These are phyloP conservation scores for Periphyllus acericola DNA, from an alignment of 2,888 invertebrate genomes.

Conservation along the genomic window DNA sequence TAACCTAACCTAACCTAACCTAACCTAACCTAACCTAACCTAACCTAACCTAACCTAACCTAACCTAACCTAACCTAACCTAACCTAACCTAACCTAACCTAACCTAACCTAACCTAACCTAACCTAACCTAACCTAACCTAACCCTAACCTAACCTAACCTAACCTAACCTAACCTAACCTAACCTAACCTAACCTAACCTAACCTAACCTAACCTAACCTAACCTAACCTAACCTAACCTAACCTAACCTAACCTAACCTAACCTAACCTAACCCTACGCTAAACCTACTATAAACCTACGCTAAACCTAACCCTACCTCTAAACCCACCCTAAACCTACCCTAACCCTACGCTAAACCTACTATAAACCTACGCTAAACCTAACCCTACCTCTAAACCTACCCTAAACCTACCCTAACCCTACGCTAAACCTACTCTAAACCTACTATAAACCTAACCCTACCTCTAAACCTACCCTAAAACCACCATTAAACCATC, in stretches of 20 bases:
- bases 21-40: conserved; percentile 17
- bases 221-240: conserved; percentile 63
- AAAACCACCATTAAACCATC: conserved; percentile 62
- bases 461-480: conserved; percentile 63
- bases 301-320: too few species aligned
- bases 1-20: conserved; percentile 1
- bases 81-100: conserved; percentile 18
- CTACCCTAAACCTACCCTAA: too few species aligned
- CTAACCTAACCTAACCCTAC: conserved; percentile 61
- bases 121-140: conserved; percentile 61
- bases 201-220: conserved; percentile 61
- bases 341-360: too few species aligned
- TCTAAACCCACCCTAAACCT: too few species aligned
- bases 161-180: conserved; percentile 51
- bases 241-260: conserved; percentile 63
- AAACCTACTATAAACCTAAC: too few species aligned
- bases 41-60: conserved; percentile 63
- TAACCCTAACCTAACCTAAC: conserved; percentile 54
- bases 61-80: conserved; percentile 63
- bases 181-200: conserved; percentile 34
- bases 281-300: too few species aligned
- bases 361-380: too few species aligned
- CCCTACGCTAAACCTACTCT: too few species aligned
- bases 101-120: conserved; percentile 26
- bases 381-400: too few species aligned